Base-by-base conservation (phyloP, 2,113 vertebrate genomes). In the Synchiropus splendidus region DNA sequence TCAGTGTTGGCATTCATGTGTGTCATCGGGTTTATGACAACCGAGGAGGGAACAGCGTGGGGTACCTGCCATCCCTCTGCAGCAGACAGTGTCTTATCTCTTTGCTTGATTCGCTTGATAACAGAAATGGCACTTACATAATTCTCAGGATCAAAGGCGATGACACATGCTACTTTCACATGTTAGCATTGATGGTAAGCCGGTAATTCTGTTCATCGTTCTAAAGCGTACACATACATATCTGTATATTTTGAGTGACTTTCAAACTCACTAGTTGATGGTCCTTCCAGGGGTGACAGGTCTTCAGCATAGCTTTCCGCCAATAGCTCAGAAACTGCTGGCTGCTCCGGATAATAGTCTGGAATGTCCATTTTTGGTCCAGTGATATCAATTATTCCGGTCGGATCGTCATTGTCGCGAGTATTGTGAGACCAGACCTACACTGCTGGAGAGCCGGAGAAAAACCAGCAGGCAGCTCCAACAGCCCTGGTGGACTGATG, bases 181-280 rank as follows among this genome's bases (percentile, higher is more conserved):
- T 27, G 21, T 8, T 27, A 27, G 21, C 21, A 8, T 27, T 27
- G 4, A 4, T 27, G 21, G 4, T 8, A 27, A 27, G 21, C 21
- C 8, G 21, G 4, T 27, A 8, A 27, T 27, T n/a, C n/a, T n/a
- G n/a, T n/a, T 27, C 21, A 27, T 27, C 21, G 8, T 27, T 8
- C 4, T 27, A 27, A 5, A 8, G 8, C 8, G 8, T 8, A 27
- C 4, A 27, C 21, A 27, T 27, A 5, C 4, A 8, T 27, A 27
- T 27, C 8, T 27, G 21, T n/a, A 27, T 8, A 5, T 27, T 27
- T 27, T 27, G 8, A 27, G n/a, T n/a, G n/a, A n/a, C n/a, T n/a
- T n/a, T n/a, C n/a, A 27, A 27, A 87, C 85, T 84, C 74, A 87
- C 85, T 78, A 51, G 64, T 74, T 38, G 74, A 77, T 13, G 84